Base-by-base conservation (phyloP, 2,113 vertebrate species). In the Gadus chalcogrammus region DNA sequence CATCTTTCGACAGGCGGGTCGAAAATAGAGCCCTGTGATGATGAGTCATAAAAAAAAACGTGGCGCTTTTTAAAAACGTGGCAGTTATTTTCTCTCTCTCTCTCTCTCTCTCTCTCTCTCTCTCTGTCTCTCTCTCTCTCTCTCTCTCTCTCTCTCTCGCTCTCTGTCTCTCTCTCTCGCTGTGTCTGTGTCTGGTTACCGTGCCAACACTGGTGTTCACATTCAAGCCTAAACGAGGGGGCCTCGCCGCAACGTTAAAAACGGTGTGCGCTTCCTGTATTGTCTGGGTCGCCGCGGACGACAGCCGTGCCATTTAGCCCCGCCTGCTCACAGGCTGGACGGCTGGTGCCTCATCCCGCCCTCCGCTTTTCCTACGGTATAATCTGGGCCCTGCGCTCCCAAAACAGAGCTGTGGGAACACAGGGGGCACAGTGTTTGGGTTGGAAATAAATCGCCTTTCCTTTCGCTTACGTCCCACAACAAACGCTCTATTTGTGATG, bases 391-490 rank as follows among this genome's bases (percentile, higher is more conserved):
- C 48, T 55, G 48, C 17, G 65, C 81, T 75, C 65, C 65, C 55
- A 78, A 80, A 82, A 64, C 61, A 64, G 38, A 56, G 17, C 11
- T 4, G 8, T 20, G 20, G 5, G 9, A 9, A 18, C 73, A 74
- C 70, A 68, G 52, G 20, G 20, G 20, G 3, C 28, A 58, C 28
- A 22, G 27, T 77, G 73, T 71, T 77, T 12, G 13, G 65, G 22
- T 38, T 53, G 60, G 61, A 77, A 67, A 55, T 38, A 69, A 75
- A 84, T 76, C 67, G 75, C 73, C 68, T 79, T 74, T 75, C 31
- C 31, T 35, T 35, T 35, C 60, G 12, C 15, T 70, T 81, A 76
- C 76, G 81, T 83, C 20, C 38, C 15, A 80, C 63, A 71, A 80
- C 81, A 82, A 73, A 74, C 52, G 67, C 52, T 16, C 64, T 22